Base-by-base conservation (phyloP, 2,113 vertebrate species). In the Butorides virescens region DNA sequence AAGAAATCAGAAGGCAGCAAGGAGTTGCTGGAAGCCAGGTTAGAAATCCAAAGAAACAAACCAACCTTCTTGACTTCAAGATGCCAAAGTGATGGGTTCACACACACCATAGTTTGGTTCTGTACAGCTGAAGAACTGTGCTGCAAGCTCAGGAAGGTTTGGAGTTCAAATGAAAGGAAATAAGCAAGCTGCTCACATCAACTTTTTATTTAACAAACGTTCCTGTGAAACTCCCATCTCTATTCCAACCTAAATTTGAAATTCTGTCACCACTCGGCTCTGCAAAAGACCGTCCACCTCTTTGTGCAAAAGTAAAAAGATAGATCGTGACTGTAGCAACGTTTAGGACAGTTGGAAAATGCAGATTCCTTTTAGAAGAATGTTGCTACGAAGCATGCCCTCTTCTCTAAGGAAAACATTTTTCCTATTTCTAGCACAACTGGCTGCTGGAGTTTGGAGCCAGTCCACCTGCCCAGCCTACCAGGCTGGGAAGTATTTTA, bases 91-190 rank as follows among this genome's bases (percentile, higher is more conserved):
- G 9, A 63, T 42, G 63, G 36, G 32, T 46, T 88, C 46, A 36
- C 8, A 37, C 0, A 1, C 0, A 3, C 36, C 36, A 20, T 6
- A 86, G 83, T 17, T 13, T 42, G 47, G 25, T 22, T 37, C 32
- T 73, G 26, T 29, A 30, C n/a, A 39, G 7, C 36, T n/a, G 36
- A 66, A 83, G 71, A 72, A 34, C 7, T 8, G 25, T 12, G 34
- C 58, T 68, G 36, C 59, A 37, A 58, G 62, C 34, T 50, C 19
- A 15, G 0, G 1, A 87, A 62, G 34, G 27, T 55, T 49, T 26
- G 29, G 44, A 52, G 49, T 59, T 63, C 42, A 72, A 76, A 75
- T 25, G 8, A 46, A 73, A 78, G 37, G 18, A 84, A 80, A 85
- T 9, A 27, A 44, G 7, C 37, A 71, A 86, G 21, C 18, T 71